Evolutionary conservation across 2,888 invertebrate genomes (phyloP).

Genomic region (Rhorus exstirpatorius): DNA sequence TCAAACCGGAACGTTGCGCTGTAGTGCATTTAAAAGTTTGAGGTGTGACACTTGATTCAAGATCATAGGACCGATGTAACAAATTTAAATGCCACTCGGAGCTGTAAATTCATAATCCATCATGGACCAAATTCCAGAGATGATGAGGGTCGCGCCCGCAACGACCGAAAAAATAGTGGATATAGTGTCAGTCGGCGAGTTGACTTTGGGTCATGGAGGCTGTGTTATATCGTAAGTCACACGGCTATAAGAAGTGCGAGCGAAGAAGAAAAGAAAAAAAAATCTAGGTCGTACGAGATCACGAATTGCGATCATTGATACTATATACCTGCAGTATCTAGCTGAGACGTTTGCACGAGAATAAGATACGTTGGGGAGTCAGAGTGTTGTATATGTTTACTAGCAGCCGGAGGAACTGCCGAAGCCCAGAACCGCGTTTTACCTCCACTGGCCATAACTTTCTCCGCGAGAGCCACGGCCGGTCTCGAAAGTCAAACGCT

Average conservation of each 20-base stretch:
- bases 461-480: constrained; percentile 61
- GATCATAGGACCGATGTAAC: too few species aligned
- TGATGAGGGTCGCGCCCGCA: too few species aligned
- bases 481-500: constrained; percentile 70
- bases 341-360: constrained; percentile 45
- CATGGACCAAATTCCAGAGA: too few species aligned
- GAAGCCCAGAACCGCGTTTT: constrained; percentile 44
- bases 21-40: too few species aligned
- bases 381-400: constrained; percentile 14
- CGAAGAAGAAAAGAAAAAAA: constrained; percentile 53
- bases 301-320: constrained; percentile 66
- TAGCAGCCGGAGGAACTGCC: constrained; percentile 40
- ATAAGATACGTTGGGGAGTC: constrained; percentile 5
- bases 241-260: constrained; percentile 1
- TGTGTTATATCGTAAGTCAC: constrained; percentile 27
- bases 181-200: constrained; percentile 5
- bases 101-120: too few species aligned
- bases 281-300: constrained; percentile 68
- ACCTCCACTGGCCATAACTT: constrained; percentile 58
- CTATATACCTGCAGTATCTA: constrained; percentile 30
- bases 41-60: too few species aligned
- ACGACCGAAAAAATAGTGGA: constrained; percentile 8
- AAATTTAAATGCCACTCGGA: too few species aligned
- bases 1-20: too few species aligned
- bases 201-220: constrained; percentile 13